Evolutionary conservation across 2,888 invertebrate genomes (phyloP).

Genomic region (Ectemnius continuus): DNA sequence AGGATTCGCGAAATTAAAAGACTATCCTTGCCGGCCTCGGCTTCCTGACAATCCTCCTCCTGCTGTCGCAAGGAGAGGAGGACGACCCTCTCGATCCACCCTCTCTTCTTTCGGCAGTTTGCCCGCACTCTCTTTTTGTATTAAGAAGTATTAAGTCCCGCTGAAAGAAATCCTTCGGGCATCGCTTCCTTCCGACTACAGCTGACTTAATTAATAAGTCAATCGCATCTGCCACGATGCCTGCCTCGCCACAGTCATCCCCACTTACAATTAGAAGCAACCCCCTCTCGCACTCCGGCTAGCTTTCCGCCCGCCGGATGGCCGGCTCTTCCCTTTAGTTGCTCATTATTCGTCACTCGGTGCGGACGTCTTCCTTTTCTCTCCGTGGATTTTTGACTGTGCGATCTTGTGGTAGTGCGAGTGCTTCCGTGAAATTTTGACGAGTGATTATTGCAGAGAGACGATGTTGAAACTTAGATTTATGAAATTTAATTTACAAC

Average conservation of each 20-base stretch:
- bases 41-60: conserved; percentile 40
- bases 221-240: conserved; percentile 45
- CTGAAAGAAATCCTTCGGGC: conserved; percentile 45
- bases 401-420: neutral
- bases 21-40: conserved; percentile 53
- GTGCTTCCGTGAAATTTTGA: too few species aligned
- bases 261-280: too few species aligned
- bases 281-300: neutral
- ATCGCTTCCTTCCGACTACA: conserved; percentile 33
- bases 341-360: neutral
- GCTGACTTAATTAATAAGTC: conserved; percentile 57
- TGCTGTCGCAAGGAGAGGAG: conserved; percentile 12
- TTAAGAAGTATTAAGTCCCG: conserved; percentile 43
- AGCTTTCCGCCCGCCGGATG: neutral
- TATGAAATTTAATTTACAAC: too few species aligned
- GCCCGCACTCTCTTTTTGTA: neutral
- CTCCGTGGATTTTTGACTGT: neutral
- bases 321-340: neutral
- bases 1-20: conserved; percentile 69
- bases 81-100: neutral
- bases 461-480: too few species aligned
- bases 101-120: conserved; percentile 7
- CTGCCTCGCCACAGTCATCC: conserved; percentile 29
- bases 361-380: neutral
- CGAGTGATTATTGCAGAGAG: too few species aligned